phyloP scores from a whole-genome alignment of 1,140 invertebrate species.

The Zophobas morio region DNA sequence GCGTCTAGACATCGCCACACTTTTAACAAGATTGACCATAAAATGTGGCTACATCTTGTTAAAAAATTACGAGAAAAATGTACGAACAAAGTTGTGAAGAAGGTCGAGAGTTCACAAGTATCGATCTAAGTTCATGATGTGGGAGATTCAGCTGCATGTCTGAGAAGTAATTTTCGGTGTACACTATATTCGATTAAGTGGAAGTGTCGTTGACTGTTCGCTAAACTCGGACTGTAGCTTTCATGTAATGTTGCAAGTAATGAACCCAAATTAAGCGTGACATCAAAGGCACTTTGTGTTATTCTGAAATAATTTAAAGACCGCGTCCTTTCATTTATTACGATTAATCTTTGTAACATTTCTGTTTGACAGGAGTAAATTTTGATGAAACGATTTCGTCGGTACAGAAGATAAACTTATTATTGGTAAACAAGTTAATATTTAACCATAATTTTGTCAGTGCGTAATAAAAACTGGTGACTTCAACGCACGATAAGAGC shows the following conservation, averaged over 20 bases:
- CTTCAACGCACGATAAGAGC: too few relatives aligned
- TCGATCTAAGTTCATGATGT: constrained; percentile 36
- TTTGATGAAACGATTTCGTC: too few relatives aligned
- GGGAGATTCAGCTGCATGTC: constrained; percentile 26
- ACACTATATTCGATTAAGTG: constrained; percentile 15
- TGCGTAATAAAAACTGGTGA: too few relatives aligned
- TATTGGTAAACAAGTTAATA: too few relatives aligned
- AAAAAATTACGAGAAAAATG: constrained; percentile 28
- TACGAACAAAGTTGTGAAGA: constrained; percentile 37
- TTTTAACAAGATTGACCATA: background rate
- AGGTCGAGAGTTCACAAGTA: constrained; percentile 49
- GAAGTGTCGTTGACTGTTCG: constrained; percentile 6
- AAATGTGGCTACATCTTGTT: constrained; percentile 4
- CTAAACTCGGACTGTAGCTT: constrained; percentile 8
- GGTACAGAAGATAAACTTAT: too few relatives aligned
- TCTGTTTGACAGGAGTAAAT: too few relatives aligned
- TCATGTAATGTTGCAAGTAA: background rate
- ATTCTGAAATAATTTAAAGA: too few relatives aligned
- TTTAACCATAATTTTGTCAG: too few relatives aligned
- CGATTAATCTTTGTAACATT: too few relatives aligned
- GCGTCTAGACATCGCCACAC: background rate
- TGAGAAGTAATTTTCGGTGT: constrained; percentile 13
- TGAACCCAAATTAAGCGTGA: background rate
- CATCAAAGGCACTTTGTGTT: background rate
- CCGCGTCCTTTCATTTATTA: too few relatives aligned